Evolutionary conservation across 2,113 vertebrate genomes (phyloP).

Genomic region (Pomatostomus ruficeps): DNA sequence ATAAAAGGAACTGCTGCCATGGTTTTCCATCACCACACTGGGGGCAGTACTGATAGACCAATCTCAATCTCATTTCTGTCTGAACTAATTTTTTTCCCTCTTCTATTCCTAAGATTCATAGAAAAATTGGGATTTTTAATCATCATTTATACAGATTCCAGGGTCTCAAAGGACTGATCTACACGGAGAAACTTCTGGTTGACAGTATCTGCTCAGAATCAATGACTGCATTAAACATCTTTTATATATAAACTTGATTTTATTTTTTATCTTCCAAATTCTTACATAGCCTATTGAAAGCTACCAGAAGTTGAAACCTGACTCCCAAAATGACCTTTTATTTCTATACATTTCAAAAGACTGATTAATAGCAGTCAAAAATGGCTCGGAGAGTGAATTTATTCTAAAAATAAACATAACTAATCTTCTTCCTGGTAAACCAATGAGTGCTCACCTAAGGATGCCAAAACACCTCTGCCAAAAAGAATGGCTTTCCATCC

Average conservation of each 20-base stretch:
- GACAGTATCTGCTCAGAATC: background rate
- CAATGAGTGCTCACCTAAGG: background rate
- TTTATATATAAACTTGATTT: background rate
- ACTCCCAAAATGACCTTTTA: background rate
- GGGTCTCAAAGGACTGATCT: background rate
- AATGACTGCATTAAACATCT: background rate
- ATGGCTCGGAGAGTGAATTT: background rate
- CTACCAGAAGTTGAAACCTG: background rate
- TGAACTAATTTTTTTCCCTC: background rate
- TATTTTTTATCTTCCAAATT: background rate
- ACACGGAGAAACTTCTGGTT: background rate
- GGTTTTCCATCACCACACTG: background rate
- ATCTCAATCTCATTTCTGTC: background rate
- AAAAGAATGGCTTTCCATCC: background rate
- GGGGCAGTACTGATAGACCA: background rate
- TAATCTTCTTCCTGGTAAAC: background rate
- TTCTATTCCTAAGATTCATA: background rate
- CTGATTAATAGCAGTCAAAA: background rate
- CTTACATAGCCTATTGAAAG: background rate
- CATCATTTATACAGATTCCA: background rate
- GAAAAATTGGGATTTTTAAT: background rate
- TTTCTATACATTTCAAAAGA: background rate
- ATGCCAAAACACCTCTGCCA: background rate
- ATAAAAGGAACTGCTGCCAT: background rate
- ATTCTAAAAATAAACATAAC: constrained; percentile 8